Conservation (phyloP, 2,113 vertebrate species). For the Corydoras maculifer region DNA sequence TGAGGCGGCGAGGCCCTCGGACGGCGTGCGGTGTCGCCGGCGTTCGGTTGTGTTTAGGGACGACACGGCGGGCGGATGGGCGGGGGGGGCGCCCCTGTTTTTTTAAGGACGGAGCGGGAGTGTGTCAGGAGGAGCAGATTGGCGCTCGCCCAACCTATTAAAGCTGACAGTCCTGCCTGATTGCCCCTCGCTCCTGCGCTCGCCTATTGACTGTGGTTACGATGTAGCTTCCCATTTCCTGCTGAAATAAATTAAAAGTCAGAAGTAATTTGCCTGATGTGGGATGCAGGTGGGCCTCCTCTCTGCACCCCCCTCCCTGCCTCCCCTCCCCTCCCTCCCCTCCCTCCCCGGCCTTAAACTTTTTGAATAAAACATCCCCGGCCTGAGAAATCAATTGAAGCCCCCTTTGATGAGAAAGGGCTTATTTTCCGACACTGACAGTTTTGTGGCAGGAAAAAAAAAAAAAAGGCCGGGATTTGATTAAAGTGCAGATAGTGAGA, state of each 20-base stretch:
- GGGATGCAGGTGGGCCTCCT: constrained; percentile 76
- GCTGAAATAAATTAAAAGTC: constrained; percentile 99
- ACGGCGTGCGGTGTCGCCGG: constrained; percentile 43
- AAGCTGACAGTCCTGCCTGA: constrained; percentile 91
- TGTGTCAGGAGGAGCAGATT: constrained; percentile 80
- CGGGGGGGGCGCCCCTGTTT: constrained; percentile 49
- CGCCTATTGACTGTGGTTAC: constrained; percentile 93
- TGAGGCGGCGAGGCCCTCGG: background rate
- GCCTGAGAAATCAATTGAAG: constrained; percentile 91
- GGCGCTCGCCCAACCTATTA: constrained; percentile 88
- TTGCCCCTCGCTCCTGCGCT: constrained; percentile 79
- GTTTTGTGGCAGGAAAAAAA: constrained; percentile 85
- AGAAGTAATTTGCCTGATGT: constrained; percentile 99
- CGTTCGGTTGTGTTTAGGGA: constrained; percentile 79
- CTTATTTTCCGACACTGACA: constrained; percentile 95
- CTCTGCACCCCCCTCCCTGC: background rate
- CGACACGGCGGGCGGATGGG: constrained; percentile 65
- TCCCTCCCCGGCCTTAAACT: constrained; percentile 49
- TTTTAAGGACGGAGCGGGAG: constrained; percentile 64
- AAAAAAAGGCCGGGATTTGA: constrained; percentile 74
- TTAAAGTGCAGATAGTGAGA: constrained; percentile 95
- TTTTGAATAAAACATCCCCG: constrained; percentile 72
- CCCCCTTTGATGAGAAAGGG: constrained; percentile 71
- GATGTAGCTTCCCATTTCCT: constrained; percentile 97
- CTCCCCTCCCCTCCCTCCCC: background rate